Conservation (phyloP, 2,797 vertebrate genomes). For the Sebastes vulpes region DNA sequence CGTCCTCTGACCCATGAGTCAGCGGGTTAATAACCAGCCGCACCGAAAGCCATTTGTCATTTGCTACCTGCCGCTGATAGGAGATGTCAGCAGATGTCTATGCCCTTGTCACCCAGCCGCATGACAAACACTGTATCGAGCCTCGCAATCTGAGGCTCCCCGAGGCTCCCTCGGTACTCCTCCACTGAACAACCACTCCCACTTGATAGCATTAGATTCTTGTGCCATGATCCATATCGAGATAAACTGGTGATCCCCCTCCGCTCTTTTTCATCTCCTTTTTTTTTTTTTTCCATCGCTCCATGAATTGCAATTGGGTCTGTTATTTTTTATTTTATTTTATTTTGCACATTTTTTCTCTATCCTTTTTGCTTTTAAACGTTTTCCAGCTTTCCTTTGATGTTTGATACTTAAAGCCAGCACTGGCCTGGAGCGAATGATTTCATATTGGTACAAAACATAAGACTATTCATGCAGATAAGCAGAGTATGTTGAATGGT, state of each 20-base stretch:
- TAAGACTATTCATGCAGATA: slow-evolving; percentile 55
- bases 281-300: not conserved
- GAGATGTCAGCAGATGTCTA: slow-evolving; percentile 69
- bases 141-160: slow-evolving; percentile 56
- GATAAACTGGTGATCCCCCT: slow-evolving; percentile 42
- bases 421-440: slow-evolving; percentile 37
- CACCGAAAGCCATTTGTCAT: slow-evolving; percentile 77
- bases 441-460: slow-evolving; percentile 52
- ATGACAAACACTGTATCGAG: slow-evolving; percentile 75
- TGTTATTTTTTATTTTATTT: not conserved
- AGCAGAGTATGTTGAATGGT: slow-evolving; percentile 18
- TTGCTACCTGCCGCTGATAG: slow-evolving; percentile 73
- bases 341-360: not conserved
- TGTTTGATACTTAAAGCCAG: slow-evolving; percentile 40
- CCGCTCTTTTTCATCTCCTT: slow-evolving; percentile 36
- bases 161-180: slow-evolving; percentile 58
- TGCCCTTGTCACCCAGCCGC: slow-evolving; percentile 74
- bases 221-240: slow-evolving; percentile 65
- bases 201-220: slow-evolving; percentile 61
- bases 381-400: slow-evolving; percentile 40
- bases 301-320: slow-evolving; percentile 24
- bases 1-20: slow-evolving; percentile 73
- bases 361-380: slow-evolving; percentile 30
- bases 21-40: slow-evolving; percentile 79
- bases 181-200: slow-evolving; percentile 64